Percentiles rank a stretch among this genome's conserved stretches.
phyloP scores from a whole-genome alignment of 37 sponge, comb jelly and placozoan genomes.

The Spongia lamella region DNA sequence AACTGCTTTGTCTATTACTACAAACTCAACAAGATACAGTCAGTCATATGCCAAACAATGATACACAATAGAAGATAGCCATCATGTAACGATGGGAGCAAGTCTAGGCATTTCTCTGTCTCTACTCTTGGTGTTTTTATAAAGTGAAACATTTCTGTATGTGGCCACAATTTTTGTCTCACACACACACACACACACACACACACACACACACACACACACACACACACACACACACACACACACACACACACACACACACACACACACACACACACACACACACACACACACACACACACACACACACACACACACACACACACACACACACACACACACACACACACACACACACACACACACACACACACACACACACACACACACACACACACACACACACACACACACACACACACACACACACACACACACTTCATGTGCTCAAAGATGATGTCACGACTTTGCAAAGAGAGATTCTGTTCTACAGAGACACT shows the following conservation, averaged over 20 bases:
- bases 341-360: slow-evolving; percentile 40
- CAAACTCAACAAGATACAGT: no score
- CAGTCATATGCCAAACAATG: no score
- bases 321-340: slow-evolving; percentile 40
- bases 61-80: no score
- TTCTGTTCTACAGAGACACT: background rate
- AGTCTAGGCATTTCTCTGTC: no score
- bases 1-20: no score
- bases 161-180: background rate
- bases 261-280: slow-evolving; percentile 41
- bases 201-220: slow-evolving; percentile 27
- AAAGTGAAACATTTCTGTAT: no score
- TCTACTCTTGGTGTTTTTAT: no score
- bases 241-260: slow-evolving; percentile 41
- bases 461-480: no score
- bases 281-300: slow-evolving; percentile 31
- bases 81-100: no score
- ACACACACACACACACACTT: background rate
- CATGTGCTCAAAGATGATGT: background rate
- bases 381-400: slow-evolving; percentile 30
- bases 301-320: slow-evolving; percentile 36
- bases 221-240: slow-evolving; percentile 42
- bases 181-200: background rate
- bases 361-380: slow-evolving; percentile 36
- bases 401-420: slow-evolving; percentile 25